A percentile compares a stretch with the other conserved stretches of the same genome.
phyloP scores from a whole-genome alignment of 1,140 invertebrate genomes.

The Nylanderia fulva region DNA sequence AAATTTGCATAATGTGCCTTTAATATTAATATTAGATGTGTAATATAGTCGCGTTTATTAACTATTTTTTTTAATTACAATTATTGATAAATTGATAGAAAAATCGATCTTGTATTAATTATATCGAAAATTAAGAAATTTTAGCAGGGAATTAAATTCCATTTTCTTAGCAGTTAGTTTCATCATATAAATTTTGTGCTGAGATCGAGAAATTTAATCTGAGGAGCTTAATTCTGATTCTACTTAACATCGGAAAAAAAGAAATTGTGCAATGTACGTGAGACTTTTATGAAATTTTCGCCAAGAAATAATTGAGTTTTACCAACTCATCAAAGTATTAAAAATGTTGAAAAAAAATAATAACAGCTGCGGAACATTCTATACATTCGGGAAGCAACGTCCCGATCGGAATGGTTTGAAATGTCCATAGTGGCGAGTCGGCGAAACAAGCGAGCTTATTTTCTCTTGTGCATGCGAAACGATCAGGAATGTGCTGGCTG shows the following conservation, averaged over 20 bases:
- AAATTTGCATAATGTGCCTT: background rate
- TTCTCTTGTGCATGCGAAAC: constrained; percentile 63
- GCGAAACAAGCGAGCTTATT: constrained; percentile 60
- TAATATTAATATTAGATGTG: background rate
- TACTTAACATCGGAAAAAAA: background rate
- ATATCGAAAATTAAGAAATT: background rate
- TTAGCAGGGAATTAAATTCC: background rate
- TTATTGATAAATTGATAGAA: background rate
- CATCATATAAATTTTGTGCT: background rate
- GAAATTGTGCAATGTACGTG: too few relatives aligned
- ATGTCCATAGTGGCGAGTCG: constrained; percentile 39
- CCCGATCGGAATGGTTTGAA: constrained; percentile 32
- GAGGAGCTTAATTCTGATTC: background rate
- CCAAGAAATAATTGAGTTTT: background rate
- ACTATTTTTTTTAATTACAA: background rate
- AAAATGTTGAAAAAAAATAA: background rate
- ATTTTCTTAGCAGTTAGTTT: background rate
- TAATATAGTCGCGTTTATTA: background rate
- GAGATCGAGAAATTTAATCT: background rate
- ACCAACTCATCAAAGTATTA: background rate
- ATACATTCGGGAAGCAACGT: background rate
- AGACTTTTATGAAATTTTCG: background rate
- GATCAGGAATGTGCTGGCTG: constrained; percentile 63
- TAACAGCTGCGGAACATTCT: constrained; percentile 17
- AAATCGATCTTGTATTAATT: background rate